Evolutionary conservation across 1,140 invertebrate genomes (phyloP).

Genomic region (Aplysia californica): DNA sequence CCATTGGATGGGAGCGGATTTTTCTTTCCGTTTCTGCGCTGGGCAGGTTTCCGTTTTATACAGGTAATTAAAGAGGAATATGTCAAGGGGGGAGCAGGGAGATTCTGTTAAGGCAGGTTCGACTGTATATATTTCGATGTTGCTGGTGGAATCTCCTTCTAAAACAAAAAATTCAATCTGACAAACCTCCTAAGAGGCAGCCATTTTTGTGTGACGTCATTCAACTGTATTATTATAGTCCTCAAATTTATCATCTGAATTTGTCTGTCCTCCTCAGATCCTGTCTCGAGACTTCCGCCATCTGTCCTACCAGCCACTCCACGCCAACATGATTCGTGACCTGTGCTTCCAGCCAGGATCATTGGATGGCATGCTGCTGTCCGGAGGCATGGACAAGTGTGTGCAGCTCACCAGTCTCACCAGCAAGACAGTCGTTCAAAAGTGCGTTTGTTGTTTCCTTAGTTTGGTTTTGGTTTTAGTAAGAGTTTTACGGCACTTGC

Average conservation of each 20-base stretch:
- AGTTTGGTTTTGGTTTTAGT: too few species aligned
- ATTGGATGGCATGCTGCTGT: conserved; percentile 8
- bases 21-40: too few species aligned
- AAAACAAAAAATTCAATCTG: neutral
- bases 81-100: too few species aligned
- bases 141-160: neutral
- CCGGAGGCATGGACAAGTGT: conserved; percentile 14
- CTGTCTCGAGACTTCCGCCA: conserved; percentile 9
- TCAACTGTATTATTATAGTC: neutral
- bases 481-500: too few species aligned
- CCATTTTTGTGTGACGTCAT: neutral
- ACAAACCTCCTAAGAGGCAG: neutral
- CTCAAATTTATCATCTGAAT: neutral
- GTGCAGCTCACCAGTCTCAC: conserved; percentile 15
- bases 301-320: conserved; percentile 24
- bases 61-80: too few species aligned
- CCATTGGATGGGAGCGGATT: too few species aligned
- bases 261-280: neutral
- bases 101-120: too few species aligned
- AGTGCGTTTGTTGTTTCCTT: too few species aligned
- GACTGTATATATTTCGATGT: too few species aligned
- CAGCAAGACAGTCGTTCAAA: conserved; percentile 7
- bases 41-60: too few species aligned
- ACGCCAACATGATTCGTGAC: conserved; percentile 11
- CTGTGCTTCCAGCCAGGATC: conserved; percentile 12